phyloP scores from a whole-genome alignment of 2,888 invertebrate genomes.

The Orthonevra nobilis region DNA sequence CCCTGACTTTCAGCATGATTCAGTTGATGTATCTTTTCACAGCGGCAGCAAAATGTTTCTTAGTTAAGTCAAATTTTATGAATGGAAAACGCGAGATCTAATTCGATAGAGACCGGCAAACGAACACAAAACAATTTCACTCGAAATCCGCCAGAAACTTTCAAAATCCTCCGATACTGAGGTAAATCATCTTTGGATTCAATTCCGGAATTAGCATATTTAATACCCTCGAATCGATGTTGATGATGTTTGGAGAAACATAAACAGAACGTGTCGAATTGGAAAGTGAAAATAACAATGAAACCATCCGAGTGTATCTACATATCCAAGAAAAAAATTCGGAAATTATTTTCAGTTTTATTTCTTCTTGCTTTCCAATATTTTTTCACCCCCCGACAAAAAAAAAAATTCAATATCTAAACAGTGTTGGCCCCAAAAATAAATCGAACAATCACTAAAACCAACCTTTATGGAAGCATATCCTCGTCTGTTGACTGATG shows the following conservation, averaged over 20 bases:
- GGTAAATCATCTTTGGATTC: conserved; percentile 7
- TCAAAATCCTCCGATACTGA: too few relatives aligned
- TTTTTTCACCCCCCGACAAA: neutral
- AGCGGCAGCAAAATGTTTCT: too few relatives aligned
- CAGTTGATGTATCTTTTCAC: too few relatives aligned
- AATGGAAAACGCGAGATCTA: too few relatives aligned
- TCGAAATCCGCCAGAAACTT: too few relatives aligned
- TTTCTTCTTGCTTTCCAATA: neutral
- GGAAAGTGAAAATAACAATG: conserved; percentile 1
- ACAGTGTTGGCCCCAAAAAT: conserved; percentile 48
- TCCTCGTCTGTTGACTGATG: conserved; percentile 20
- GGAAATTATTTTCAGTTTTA: neutral
- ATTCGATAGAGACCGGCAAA: too few relatives aligned
- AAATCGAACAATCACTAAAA: conserved; percentile 31
- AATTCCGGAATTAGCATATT: conserved; percentile 40
- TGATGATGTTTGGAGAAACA: too few relatives aligned
- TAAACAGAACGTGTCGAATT: conserved; percentile 22
- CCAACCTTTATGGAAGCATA: conserved; percentile 60
- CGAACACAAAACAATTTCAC: too few relatives aligned
- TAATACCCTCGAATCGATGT: neutral
- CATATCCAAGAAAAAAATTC: conserved; percentile 17
- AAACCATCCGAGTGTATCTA: conserved; percentile 5
- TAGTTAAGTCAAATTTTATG: too few relatives aligned
- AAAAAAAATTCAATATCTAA: conserved; percentile 46
- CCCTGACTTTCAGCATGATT: too few relatives aligned